Evolutionary conservation across 1,140 invertebrate genomes (phyloP).

Genomic region (Ceratitis capitata): DNA sequence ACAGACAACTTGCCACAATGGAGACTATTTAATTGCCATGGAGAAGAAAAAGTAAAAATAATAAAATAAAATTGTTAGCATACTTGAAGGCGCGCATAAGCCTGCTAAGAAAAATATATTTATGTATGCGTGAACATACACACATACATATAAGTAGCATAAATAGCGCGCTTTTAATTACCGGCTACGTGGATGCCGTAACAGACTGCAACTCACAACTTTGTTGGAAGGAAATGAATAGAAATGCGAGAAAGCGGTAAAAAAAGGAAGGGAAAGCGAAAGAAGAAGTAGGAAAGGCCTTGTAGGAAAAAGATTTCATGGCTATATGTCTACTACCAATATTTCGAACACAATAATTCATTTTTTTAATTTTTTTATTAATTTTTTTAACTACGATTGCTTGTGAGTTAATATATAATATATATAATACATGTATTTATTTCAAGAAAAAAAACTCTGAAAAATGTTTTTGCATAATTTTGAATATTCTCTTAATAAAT

Average conservation of each 20-base stretch:
- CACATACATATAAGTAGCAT: background rate
- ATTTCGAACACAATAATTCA: no score
- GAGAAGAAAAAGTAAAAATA: background rate
- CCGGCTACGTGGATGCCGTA: background rate
- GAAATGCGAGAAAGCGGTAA: background rate
- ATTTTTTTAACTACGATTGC: no score
- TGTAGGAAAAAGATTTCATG: no score
- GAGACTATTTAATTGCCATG: constrained; percentile 21
- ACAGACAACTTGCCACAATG: no score
- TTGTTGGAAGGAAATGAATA: background rate
- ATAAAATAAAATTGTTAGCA: constrained; percentile 21
- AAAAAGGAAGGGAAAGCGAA: background rate
- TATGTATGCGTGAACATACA: background rate
- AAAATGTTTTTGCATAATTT: no score
- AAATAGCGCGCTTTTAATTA: constrained; percentile 33
- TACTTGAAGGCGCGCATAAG: constrained; percentile 32
- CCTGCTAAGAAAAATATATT: background rate
- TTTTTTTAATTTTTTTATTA: no score
- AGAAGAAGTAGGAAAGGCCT: background rate
- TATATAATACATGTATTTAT: no score
- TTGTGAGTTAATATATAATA: no score
- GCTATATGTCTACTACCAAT: no score
- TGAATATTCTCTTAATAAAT: no score
- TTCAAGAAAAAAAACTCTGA: no score
- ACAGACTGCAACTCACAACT: background rate